Conservation (phyloP, 1,140 invertebrate genomes). For the Leucophenga varia region DNA sequence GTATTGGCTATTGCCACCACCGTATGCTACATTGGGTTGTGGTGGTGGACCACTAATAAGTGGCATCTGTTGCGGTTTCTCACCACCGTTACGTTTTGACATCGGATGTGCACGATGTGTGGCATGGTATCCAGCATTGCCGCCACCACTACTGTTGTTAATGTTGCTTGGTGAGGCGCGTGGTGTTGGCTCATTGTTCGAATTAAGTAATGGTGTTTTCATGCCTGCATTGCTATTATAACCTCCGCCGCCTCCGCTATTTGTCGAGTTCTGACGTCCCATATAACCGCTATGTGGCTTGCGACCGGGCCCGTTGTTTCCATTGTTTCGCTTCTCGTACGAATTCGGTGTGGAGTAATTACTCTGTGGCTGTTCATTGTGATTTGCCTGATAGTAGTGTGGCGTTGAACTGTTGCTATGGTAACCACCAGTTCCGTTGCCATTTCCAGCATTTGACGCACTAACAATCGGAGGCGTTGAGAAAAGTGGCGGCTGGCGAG, state of each 20-base stretch:
- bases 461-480: conserved; percentile 39
- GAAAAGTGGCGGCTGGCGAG: conserved; percentile 47
- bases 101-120: conserved; percentile 35
- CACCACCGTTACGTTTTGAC: conserved; percentile 28
- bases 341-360: conserved; percentile 1
- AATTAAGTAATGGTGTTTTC: conserved; percentile 39
- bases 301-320: conserved; percentile 10
- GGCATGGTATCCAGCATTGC: conserved; percentile 20
- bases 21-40: neutral
- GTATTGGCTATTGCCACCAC: conserved; percentile 7
- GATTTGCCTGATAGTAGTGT: conserved; percentile 41
- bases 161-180: conserved; percentile 44
- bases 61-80: conserved; percentile 38
- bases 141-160: conserved; percentile 20
- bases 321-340: conserved; percentile 49
- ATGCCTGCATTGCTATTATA: conserved; percentile 36
- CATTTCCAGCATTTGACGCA: conserved; percentile 9
- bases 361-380: conserved; percentile 21
- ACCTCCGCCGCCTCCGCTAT: too few relatives aligned
- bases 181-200: conserved; percentile 44
- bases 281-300: conserved; percentile 40
- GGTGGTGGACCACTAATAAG: conserved; percentile 46
- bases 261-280: conserved; percentile 32
- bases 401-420: conserved; percentile 46
- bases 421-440: conserved; percentile 24